Evolutionary conservation across 2,797 vertebrate species (phyloP).

Genomic region (Serranus cabrilla): DNA sequence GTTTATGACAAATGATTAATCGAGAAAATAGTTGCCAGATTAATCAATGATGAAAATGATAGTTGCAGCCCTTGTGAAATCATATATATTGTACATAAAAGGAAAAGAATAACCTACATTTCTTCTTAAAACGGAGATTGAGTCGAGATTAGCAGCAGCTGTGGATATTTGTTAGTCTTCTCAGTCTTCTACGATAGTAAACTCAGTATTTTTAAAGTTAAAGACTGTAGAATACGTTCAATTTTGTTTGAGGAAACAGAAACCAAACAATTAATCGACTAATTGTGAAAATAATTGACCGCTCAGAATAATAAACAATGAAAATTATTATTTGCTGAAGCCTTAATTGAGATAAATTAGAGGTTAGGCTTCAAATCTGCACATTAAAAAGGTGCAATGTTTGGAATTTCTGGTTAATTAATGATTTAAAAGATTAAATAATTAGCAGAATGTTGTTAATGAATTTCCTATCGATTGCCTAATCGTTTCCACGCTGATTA

Average conservation of each 20-base stretch:
- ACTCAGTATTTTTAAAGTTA: background rate
- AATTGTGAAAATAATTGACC: background rate
- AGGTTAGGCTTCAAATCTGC: background rate
- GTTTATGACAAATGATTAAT: too few relatives aligned
- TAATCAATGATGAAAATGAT: too few relatives aligned
- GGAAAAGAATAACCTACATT: too few relatives aligned
- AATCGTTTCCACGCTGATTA: conserved; percentile 19
- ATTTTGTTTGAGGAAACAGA: background rate
- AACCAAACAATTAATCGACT: background rate
- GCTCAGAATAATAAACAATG: background rate
- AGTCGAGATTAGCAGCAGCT: too few relatives aligned
- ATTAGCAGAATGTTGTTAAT: conserved; percentile 22
- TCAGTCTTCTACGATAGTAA: background rate
- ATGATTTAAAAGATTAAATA: conserved; percentile 25
- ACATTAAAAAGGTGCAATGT: background rate
- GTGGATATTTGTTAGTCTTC: background rate
- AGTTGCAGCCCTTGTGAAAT: too few relatives aligned
- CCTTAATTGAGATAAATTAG: background rate
- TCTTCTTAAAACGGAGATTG: too few relatives aligned
- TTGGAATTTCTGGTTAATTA: conserved; percentile 15
- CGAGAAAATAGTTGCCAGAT: too few relatives aligned
- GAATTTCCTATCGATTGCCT: conserved; percentile 9
- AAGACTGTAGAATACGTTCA: too few relatives aligned
- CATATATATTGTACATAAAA: too few relatives aligned
- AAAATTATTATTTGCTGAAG: background rate